A percentile compares a stretch with the other conserved stretches of the same genome.
Evolutionary conservation across 2,888 invertebrate genomes (phyloP).

Genomic region (Heliconius ismenius): DNA sequence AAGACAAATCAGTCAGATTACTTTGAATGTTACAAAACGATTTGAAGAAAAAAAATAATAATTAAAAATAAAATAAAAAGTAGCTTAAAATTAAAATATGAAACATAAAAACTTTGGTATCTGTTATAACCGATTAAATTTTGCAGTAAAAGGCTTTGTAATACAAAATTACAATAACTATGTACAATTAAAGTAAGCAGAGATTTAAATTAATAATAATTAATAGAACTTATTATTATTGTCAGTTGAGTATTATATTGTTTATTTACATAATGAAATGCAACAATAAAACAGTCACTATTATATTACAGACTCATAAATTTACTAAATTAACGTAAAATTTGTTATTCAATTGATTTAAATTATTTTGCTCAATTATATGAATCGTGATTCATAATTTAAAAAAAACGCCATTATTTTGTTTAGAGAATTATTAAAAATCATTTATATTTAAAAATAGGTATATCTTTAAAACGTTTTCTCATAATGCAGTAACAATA

Average conservation of each 20-base stretch:
- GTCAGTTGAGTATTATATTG: conserved; percentile 75
- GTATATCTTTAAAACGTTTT: conserved; percentile 6
- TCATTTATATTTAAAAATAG: conserved; percentile 9
- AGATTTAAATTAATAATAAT: conserved; percentile 70
- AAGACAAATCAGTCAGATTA: conserved; percentile 44
- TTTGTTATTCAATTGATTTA: conserved; percentile 16
- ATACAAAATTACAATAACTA: conserved; percentile 62
- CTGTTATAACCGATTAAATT: conserved; percentile 79
- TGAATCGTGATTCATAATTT: conserved; percentile 17
- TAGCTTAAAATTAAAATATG: conserved; percentile 74
- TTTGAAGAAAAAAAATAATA: conserved; percentile 55
- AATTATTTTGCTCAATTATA: conserved; percentile 11
- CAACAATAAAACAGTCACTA: conserved; percentile 39
- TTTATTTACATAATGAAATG: conserved; percentile 45
- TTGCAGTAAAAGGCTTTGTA: conserved; percentile 73
- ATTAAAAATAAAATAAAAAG: conserved; percentile 58
- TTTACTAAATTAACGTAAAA: conserved; percentile 25
- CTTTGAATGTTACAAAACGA: conserved; percentile 61
- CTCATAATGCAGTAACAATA: conserved; percentile 28
- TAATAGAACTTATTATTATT: conserved; percentile 75
- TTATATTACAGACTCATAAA: conserved; percentile 31
- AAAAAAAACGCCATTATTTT: not conserved
- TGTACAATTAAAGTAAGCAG: conserved; percentile 68
- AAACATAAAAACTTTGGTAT: conserved; percentile 81
- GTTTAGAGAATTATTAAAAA: conserved; percentile 5